Evolutionary conservation across 2,113 vertebrate genomes (phyloP), one percentile per base, ranked within the genome.

Genomic region (Paralichthys olivaceus): DNA sequence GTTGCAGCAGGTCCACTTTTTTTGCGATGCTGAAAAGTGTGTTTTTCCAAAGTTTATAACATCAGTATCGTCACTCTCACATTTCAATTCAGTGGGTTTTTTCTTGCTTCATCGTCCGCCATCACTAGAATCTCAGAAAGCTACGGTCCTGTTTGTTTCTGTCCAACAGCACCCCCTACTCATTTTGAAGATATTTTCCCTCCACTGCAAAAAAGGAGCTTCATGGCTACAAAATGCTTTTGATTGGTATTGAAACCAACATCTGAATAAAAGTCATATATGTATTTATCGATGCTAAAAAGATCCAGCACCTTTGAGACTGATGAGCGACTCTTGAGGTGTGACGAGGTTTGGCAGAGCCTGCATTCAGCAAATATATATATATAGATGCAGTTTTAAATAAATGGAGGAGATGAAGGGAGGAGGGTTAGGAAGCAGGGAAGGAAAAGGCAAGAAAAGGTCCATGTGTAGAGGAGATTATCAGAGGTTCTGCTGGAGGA

Each of bases 401-500:
- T 70, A 43, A 72, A 60, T 23, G 56, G 7, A 56, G 47, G 43
- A 77, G 34, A 61, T 9, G 4, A 57, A 59, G 26, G 58, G 29
- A 71, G 5, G 22, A 69, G 20, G 54, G n/a, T 2, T 5, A 65
- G 53, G 29, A 32, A n/a, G 54, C 0, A 1, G 75, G 13, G 13
- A 54, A 45, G 51, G 22, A 14, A 12, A 17, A 45, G 43, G 43
- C 15, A 45, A 45, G 15, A 45, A 15, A 59, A 56, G 71, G 19
- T 75, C 26, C 55, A 60, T 34, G 77, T 19, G 68, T 45, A 11
- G 19, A 60, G 60, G 68, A 28, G 69, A 59, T 74, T 20, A 26
- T 99, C 95, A 99, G 95, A 99, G 97, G 94, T 98, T 93, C 84
- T 98, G 95, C 86, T 99, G 97, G 79, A 99, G 95, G 92, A 98